Percentiles rank a stretch among this genome's conserved stretches.
These are phyloP conservation scores for Drosophila chauvacae DNA, from an alignment of 1,140 invertebrate species.

Conservation along the genomic window DNA sequence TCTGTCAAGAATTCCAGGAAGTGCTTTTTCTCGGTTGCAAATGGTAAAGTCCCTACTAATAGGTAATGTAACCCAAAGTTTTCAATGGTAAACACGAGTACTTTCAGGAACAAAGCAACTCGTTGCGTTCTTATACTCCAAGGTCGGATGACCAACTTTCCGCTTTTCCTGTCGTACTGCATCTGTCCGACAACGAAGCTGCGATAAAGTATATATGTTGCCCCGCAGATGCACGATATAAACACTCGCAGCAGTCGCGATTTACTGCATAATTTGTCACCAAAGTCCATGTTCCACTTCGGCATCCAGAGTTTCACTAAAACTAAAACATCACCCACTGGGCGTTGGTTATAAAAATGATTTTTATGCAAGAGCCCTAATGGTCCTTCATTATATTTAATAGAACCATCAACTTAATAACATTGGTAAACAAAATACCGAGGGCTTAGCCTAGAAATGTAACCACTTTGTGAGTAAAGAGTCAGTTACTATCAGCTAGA, in stretches of 20 bases:
- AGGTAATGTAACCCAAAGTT: background rate
- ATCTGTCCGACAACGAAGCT: background rate
- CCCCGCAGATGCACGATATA: background rate
- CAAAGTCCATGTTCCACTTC: background rate
- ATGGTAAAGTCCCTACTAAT: fast-evolving
- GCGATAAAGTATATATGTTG: constrained; percentile 1
- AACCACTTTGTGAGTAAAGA: background rate
- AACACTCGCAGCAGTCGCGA: background rate
- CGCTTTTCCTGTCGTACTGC: background rate
- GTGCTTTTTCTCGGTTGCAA: fast-evolving
- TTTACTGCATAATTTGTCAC: background rate
- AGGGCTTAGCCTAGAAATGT: background rate
- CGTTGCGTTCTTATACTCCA: background rate
- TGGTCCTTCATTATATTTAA: background rate
- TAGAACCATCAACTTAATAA: background rate
- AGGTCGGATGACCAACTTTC: background rate
- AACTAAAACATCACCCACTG: background rate
- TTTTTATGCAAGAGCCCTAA: background rate
- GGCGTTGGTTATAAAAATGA: background rate
- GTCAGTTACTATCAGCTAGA: background rate
- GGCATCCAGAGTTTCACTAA: background rate
- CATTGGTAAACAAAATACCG: background rate
- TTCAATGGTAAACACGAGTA: background rate
- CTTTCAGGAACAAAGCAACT: background rate
- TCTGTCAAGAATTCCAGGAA: fast-evolving